Percentiles rank a stretch among this genome's conserved stretches.
Evolutionary conservation across 2,888 invertebrate genomes (phyloP).

Genomic region (Schrankia costaestrigalis): DNA sequence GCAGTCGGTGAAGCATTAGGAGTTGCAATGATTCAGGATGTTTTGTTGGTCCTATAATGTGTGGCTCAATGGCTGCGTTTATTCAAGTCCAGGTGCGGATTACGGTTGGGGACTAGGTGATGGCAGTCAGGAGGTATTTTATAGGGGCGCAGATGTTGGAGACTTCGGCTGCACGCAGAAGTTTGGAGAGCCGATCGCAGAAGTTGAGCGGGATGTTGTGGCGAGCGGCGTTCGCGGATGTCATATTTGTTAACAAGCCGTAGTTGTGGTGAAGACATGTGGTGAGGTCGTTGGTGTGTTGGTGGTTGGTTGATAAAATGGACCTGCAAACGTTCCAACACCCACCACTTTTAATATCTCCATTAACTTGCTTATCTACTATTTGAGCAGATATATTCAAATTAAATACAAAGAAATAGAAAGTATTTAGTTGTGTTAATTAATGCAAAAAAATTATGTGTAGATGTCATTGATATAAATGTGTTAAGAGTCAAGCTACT

Average conservation of each 20-base stretch:
- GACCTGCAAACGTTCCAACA: conserved; percentile 82
- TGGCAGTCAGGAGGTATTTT: conserved; percentile 64
- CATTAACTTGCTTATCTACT: conserved; percentile 38
- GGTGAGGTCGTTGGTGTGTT: conserved; percentile 79
- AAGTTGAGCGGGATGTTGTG: conserved; percentile 66
- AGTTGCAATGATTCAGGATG: conserved; percentile 55
- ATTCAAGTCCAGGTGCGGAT: conserved; percentile 45
- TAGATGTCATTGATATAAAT: not conserved
- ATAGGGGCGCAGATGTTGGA: conserved; percentile 63
- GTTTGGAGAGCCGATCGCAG: conserved; percentile 70
- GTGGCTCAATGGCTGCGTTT: conserved; percentile 46
- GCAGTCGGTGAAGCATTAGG: conserved; percentile 66
- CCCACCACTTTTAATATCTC: conserved; percentile 78
- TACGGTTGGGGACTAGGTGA: conserved; percentile 63
- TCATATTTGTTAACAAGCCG: conserved; percentile 73
- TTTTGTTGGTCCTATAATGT: conserved; percentile 55
- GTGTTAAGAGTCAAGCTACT: too few relatives aligned
- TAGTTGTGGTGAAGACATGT: conserved; percentile 78
- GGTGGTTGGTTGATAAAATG: conserved; percentile 80
- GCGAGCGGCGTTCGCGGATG: conserved; percentile 72
- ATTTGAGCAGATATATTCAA: conserved; percentile 17
- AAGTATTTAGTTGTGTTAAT: conserved; percentile 1
- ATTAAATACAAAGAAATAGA: not conserved
- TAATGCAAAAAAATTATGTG: not conserved
- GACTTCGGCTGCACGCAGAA: conserved; percentile 69